Evolutionary conservation across 2,888 invertebrate genomes (phyloP).

Genomic region (Rhorus exstirpatorius): DNA sequence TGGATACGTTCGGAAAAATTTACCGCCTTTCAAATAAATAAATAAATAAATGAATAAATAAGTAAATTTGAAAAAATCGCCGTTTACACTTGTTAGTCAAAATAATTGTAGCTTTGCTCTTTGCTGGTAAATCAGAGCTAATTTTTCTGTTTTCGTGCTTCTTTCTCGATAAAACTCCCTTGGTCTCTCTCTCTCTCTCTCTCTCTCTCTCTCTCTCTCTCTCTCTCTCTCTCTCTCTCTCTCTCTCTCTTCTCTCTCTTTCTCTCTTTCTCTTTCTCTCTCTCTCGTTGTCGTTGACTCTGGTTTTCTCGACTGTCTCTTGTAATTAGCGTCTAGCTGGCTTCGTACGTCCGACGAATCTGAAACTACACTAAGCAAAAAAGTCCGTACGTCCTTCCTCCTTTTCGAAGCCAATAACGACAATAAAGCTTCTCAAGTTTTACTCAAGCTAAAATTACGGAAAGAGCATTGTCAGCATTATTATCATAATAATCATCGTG

Average conservation of each 20-base stretch:
- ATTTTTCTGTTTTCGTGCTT: conserved; percentile 42
- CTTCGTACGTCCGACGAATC: conserved; percentile 45
- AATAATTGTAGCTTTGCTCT: conserved; percentile 19
- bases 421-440: conserved; percentile 29
- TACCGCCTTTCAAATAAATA: too few species aligned
- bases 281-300: conserved; percentile 20
- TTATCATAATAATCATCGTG: too few species aligned
- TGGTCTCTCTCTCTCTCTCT: background rate
- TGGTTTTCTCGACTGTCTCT: conserved; percentile 49
- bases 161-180: conserved; percentile 5
- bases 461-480: too few species aligned
- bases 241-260: background rate
- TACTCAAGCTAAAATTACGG: too few species aligned
- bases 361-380: conserved; percentile 36
- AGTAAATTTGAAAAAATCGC: background rate
- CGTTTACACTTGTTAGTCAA: background rate
- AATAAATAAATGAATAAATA: background rate
- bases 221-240: background rate
- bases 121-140: conserved; percentile 29
- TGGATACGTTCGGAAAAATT: background rate
- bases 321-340: conserved; percentile 52
- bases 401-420: conserved; percentile 44
- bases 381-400: background rate
- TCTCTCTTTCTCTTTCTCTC: background rate
- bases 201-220: background rate